A percentile compares a stretch with the other conserved stretches of the same genome.
phyloP scores from a whole-genome alignment of 2,113 vertebrate genomes.

The Apteryx mantelli region DNA sequence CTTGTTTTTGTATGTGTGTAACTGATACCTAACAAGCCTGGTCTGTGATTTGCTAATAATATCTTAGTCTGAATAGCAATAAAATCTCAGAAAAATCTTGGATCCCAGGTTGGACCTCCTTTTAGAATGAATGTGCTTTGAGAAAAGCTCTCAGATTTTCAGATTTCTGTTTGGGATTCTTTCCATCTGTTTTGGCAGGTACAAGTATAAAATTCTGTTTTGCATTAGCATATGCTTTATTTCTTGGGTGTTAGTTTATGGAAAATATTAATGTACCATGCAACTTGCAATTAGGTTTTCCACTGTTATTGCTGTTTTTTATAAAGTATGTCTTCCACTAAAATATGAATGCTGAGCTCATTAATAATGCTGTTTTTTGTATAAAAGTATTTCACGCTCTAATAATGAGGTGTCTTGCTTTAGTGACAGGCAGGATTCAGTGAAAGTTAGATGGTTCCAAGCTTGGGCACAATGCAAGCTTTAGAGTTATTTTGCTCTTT shows the following conservation, averaged over 20 bases:
- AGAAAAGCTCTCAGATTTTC: neutral
- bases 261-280: neutral
- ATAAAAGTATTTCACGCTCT: neutral
- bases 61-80: neutral
- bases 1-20: neutral
- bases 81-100: neutral
- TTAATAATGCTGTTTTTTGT: neutral
- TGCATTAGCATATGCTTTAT: constrained; percentile 29
- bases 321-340: neutral
- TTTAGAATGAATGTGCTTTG: neutral
- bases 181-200: constrained; percentile 15
- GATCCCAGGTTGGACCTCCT: neutral
- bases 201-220: neutral
- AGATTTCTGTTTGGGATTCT: neutral
- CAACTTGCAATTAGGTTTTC: constrained; percentile 44
- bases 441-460: neutral
- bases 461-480: neutral
- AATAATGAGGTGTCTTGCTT: neutral
- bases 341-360: neutral
- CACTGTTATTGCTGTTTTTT: neutral
- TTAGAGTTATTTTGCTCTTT: neutral
- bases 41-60: neutral
- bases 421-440: neutral
- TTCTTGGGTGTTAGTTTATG: constrained; percentile 26
- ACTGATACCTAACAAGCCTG: neutral